A percentile compares a stretch with the other conserved stretches of the same genome.
phyloP scores from a whole-genome alignment of 2,113 vertebrate genomes.

The Peucedramus taeniatus region DNA sequence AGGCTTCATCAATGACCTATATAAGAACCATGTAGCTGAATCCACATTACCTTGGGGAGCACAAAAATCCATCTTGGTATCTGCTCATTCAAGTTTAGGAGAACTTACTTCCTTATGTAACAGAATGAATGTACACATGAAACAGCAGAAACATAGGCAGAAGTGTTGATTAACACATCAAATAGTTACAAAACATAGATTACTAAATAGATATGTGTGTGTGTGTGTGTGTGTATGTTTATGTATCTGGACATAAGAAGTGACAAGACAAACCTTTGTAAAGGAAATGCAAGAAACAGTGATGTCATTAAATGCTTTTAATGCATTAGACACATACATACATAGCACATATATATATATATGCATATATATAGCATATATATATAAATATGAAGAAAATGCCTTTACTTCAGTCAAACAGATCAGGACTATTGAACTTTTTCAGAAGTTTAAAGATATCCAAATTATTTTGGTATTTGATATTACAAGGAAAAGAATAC shows the following conservation, averaged over 20 bases:
- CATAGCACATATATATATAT: rapidly evolving
- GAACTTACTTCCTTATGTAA: background rate
- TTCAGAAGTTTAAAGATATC: background rate
- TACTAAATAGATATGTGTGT: background rate
- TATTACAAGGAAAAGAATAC: background rate
- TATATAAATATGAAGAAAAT: background rate
- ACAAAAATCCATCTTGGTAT: background rate
- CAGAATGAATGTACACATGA: background rate
- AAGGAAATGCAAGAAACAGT: background rate
- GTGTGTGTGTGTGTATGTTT: background rate
- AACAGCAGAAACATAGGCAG: background rate
- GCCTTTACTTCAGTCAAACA: background rate
- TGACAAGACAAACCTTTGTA: background rate
- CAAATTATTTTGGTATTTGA: background rate
- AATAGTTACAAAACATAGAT: background rate
- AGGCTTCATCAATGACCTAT: background rate
- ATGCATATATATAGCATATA: too few relatives aligned
- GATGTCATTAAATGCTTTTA: background rate
- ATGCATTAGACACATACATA: background rate
- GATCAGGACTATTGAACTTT: background rate
- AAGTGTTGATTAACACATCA: background rate
- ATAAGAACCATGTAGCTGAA: background rate
- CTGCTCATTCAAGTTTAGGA: background rate
- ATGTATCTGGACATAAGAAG: background rate
- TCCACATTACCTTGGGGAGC: background rate